Percentiles rank a stretch among this genome's conserved stretches.
Evolutionary conservation across 2,888 invertebrate genomes (phyloP).

Genomic region (Pharmacophagus antenor): DNA sequence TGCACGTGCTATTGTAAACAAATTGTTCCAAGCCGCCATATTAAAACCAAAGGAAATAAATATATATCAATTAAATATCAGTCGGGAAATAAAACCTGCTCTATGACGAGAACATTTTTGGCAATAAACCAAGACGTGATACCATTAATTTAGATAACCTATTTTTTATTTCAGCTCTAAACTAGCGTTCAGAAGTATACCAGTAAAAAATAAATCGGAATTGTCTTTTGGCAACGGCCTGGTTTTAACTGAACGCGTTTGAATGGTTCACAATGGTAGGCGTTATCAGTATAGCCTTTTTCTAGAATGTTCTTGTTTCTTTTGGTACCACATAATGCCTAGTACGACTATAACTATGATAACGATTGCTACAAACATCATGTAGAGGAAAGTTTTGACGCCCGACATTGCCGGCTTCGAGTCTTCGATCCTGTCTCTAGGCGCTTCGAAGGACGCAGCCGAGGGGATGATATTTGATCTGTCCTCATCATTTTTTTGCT

Average conservation of each 20-base stretch:
- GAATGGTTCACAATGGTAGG: not conserved
- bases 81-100: constrained; percentile 22
- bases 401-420: constrained; percentile 93
- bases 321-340: constrained; percentile 96
- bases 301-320: constrained; percentile 92
- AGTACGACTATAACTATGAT: constrained; percentile 91
- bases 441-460: constrained; percentile 93
- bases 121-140: constrained; percentile 5
- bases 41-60: not conserved
- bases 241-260: constrained; percentile 11
- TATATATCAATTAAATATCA: constrained; percentile 24
- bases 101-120: constrained; percentile 2
- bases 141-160: not conserved
- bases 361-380: constrained; percentile 91
- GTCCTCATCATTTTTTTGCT: constrained; percentile 85
- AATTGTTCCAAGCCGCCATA: not conserved
- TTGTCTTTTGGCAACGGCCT: constrained; percentile 6
- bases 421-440: constrained; percentile 94
- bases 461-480: constrained; percentile 92
- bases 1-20: not conserved
- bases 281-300: constrained; percentile 86
- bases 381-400: constrained; percentile 93
- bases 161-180: not conserved
- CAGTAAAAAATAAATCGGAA: constrained; percentile 2
- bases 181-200: not conserved